Conservation (phyloP, 2,797 vertebrate genomes). For the Australoheros facetus region DNA sequence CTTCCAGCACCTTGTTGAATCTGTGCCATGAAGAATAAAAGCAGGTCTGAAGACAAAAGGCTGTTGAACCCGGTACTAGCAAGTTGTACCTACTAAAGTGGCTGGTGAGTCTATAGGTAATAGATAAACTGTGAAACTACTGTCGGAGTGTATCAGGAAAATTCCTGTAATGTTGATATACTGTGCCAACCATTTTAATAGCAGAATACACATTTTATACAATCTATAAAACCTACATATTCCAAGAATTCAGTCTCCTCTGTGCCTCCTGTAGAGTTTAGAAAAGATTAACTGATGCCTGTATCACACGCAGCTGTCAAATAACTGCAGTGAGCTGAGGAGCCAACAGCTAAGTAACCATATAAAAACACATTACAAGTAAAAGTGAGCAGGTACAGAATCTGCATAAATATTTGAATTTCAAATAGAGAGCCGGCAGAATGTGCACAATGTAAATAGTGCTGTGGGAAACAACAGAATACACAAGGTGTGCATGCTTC, state of each 20-base stretch:
- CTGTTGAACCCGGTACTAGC: too few relatives aligned
- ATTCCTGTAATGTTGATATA: background rate
- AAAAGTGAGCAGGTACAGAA: background rate
- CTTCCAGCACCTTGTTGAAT: background rate
- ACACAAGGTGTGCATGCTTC: background rate
- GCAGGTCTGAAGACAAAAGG: too few relatives aligned
- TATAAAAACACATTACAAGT: background rate
- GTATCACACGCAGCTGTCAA: background rate
- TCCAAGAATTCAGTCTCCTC: background rate
- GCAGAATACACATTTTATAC: background rate
- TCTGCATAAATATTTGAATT: conserved; percentile 11
- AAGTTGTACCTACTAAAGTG: too few relatives aligned
- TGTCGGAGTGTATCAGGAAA: background rate
- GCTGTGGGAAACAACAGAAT: background rate
- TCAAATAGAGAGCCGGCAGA: background rate
- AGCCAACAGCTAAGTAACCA: background rate
- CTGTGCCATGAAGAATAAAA: too few relatives aligned
- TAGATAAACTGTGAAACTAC: background rate
- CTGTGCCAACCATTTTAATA: background rate
- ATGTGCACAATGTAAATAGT: background rate
- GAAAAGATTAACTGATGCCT: background rate
- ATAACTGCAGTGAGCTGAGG: background rate
- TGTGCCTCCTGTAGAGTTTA: background rate
- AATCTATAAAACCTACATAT: background rate
- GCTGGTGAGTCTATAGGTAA: too few relatives aligned